Percentiles rank a stretch among this genome's conserved stretches.
Conservation (phyloP, 2,888 invertebrate species). For the Nemotelus nigrinus region DNA sequence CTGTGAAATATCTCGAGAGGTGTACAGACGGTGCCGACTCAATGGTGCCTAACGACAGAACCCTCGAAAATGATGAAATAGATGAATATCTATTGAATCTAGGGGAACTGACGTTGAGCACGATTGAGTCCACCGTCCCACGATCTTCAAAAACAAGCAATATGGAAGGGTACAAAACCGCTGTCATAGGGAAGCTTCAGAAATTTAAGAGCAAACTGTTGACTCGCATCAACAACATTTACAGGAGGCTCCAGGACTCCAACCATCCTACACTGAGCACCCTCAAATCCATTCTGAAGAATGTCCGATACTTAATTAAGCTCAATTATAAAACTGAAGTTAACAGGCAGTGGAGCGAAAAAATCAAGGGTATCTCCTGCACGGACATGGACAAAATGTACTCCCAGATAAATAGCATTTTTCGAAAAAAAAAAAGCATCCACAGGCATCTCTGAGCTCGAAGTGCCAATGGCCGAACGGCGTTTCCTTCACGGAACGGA, state of each 20-base stretch:
- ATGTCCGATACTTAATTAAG: not conserved
- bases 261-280: not conserved
- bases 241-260: constrained; percentile 28
- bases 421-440: constrained; percentile 1
- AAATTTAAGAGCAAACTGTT: constrained; percentile 11
- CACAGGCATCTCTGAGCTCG: not conserved
- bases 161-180: constrained; percentile 18
- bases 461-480: not conserved
- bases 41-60: constrained; percentile 19
- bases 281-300: not conserved
- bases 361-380: not conserved
- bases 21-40: not conserved
- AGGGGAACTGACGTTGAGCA: not conserved
- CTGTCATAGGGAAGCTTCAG: not conserved
- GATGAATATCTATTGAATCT: constrained; percentile 7
- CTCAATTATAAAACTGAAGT: constrained; percentile 7
- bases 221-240: constrained; percentile 10
- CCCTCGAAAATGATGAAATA: constrained; percentile 15
- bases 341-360: constrained; percentile 10
- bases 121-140: constrained; percentile 12
- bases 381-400: not conserved
- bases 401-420: constrained; percentile 6
- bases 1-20: not conserved
- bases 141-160: constrained; percentile 9
- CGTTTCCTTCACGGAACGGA: not conserved